phyloP scores from a whole-genome alignment of 2,888 invertebrate genomes.

The Charanyca ferruginea region DNA sequence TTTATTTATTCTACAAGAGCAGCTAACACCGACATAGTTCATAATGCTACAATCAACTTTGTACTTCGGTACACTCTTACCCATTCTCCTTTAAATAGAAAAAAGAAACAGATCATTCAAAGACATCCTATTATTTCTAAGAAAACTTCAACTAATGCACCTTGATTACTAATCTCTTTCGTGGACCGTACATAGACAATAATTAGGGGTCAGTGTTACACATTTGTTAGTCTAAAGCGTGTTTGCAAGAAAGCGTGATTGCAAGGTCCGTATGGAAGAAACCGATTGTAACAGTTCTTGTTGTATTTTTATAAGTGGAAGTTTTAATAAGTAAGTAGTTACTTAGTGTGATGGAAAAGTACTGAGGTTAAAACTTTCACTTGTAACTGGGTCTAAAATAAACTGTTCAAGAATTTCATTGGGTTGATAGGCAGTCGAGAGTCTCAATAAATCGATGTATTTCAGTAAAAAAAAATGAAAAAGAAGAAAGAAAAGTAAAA shows the following conservation, averaged over 20 bases:
- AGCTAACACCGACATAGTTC: too few species aligned
- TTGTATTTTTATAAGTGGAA: conserved; percentile 4
- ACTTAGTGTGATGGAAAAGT: conserved; percentile 26
- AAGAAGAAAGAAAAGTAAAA: too few species aligned
- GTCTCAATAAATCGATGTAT: not conserved
- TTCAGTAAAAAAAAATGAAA: not conserved
- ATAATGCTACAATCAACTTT: too few species aligned
- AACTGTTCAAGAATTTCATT: not conserved
- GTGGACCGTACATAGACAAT: conserved; percentile 21
- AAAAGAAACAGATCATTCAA: too few species aligned
- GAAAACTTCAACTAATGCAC: not conserved
- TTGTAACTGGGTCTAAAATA: not conserved
- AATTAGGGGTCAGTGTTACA: conserved; percentile 50
- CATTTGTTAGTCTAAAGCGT: conserved; percentile 38
- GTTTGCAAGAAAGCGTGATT: conserved; percentile 24
- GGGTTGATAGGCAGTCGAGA: not conserved
- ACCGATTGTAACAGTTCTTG: conserved; percentile 27
- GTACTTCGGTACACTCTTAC: too few species aligned
- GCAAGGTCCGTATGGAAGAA: conserved; percentile 44
- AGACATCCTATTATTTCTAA: not conserved
- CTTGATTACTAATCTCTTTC: not conserved
- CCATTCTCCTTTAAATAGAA: too few species aligned
- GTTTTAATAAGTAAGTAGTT: conserved; percentile 14
- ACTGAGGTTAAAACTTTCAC: conserved; percentile 29
- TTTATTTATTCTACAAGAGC: too few species aligned